Percentiles rank a stretch among this genome's conserved stretches.
phyloP scores from a whole-genome alignment of 2,797 vertebrate species.

The Microhierax caerulescens region DNA sequence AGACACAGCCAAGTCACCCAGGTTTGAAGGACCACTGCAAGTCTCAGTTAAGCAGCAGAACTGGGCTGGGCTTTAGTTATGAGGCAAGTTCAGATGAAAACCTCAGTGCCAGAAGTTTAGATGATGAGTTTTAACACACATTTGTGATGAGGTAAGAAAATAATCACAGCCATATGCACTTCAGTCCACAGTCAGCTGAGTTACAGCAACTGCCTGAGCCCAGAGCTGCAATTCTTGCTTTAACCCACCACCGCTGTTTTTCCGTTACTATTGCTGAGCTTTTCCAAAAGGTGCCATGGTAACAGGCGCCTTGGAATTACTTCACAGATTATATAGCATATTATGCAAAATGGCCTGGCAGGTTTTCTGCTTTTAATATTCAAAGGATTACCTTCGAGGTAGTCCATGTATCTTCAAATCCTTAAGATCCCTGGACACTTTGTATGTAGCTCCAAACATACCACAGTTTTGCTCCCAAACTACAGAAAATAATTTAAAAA shows the following conservation, averaged over 20 bases:
- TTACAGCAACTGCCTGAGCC: neutral
- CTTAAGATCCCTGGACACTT: neutral
- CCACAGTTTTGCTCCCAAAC: neutral
- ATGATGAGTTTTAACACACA: neutral
- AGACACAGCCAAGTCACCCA: neutral
- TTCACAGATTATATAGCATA: neutral
- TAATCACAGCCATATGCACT: neutral
- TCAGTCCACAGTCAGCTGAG: neutral
- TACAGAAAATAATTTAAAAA: neutral
- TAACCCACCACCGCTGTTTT: neutral
- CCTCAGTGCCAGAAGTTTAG: neutral
- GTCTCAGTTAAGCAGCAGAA: neutral
- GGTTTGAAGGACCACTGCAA: neutral
- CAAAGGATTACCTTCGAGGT: neutral
- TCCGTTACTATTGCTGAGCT: neutral
- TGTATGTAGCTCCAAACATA: neutral
- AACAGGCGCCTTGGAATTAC: constrained; percentile 36
- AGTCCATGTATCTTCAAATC: constrained; percentile 9
- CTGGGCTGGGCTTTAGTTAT: neutral
- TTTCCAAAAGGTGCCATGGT: constrained; percentile 36
- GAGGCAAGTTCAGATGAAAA: neutral
- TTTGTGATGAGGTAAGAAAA: neutral
- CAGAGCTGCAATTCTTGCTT: neutral
- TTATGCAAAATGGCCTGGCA: neutral
- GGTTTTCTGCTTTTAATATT: constrained; percentile 16